Evolutionary conservation across 1,140 invertebrate genomes (phyloP).

Genomic region (Maniola jurtina): DNA sequence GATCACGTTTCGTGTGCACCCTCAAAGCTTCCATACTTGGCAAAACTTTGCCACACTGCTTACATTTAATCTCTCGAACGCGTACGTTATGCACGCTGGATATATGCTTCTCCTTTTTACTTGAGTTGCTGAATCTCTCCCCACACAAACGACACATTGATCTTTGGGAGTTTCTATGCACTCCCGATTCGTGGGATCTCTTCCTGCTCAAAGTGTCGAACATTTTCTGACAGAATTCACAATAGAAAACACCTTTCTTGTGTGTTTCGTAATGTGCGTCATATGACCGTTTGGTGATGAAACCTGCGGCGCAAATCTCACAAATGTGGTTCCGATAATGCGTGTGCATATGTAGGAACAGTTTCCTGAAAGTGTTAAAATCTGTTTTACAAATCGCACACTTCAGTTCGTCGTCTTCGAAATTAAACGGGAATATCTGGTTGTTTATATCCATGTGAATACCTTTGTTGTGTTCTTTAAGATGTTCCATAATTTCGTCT

Average conservation of each 20-base stretch:
- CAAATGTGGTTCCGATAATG: conserved; percentile 50
- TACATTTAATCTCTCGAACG: conserved; percentile 32
- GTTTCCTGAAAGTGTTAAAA: conserved; percentile 36
- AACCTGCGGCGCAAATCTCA: conserved; percentile 42
- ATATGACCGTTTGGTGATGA: conserved; percentile 29
- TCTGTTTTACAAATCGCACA: conserved; percentile 27
- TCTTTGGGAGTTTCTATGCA: conserved; percentile 28
- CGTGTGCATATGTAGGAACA: conserved; percentile 43
- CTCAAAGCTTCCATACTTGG: conserved; percentile 21
- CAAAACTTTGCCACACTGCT: conserved; percentile 36
- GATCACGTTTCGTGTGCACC: conserved; percentile 35
- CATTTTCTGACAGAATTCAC: conserved; percentile 37
- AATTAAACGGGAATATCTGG: conserved; percentile 40
- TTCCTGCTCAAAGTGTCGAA: conserved; percentile 35
- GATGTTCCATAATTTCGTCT: conserved; percentile 37
- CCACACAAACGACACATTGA: conserved; percentile 44
- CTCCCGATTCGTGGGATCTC: conserved; percentile 32
- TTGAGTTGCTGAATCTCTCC: conserved; percentile 37
- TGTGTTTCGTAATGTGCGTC: conserved; percentile 33
- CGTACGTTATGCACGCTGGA: conserved; percentile 33
- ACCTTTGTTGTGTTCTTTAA: conserved; percentile 31
- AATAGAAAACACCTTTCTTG: conserved; percentile 31
- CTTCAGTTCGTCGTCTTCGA: conserved; percentile 31
- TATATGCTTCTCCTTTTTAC: conserved; percentile 39
- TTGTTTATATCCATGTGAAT: conserved; percentile 40